phyloP scores from a whole-genome alignment of 2,797 vertebrate genomes.

The Tarsius wallacei region DNA sequence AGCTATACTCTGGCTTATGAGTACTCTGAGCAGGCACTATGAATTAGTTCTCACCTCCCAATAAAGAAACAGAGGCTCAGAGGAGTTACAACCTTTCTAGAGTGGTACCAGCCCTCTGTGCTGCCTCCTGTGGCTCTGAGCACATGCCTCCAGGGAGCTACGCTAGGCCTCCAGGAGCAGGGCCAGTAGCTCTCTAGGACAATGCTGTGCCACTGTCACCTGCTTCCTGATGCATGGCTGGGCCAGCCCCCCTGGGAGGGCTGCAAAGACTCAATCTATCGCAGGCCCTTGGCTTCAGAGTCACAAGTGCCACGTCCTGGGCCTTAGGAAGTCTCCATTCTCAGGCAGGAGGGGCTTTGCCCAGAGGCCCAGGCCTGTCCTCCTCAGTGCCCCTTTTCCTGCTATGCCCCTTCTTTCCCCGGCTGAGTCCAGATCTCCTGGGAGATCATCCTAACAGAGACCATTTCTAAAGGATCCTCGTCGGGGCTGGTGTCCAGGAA shows the following conservation, averaged over 20 bases:
- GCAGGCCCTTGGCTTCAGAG: no score
- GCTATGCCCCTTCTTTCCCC: background rate
- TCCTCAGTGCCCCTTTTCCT: background rate
- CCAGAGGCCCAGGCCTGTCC: background rate
- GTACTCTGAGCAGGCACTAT: background rate
- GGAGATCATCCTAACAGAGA: background rate
- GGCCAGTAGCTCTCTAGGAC: background rate
- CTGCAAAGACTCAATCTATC: background rate
- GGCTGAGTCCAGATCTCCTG: background rate
- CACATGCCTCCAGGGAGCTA: background rate
- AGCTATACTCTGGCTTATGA: no score
- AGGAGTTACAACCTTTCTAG: background rate
- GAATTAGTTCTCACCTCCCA: background rate
- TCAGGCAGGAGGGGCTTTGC: background rate
- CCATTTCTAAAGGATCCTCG: background rate
- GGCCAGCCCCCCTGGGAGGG: background rate
- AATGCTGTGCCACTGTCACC: background rate
- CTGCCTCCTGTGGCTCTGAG: background rate
- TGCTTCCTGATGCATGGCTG: background rate
- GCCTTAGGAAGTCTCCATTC: no score
- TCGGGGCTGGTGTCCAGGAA: background rate
- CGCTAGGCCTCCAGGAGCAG: background rate
- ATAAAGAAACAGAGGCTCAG: no score
- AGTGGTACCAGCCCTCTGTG: accelerated
- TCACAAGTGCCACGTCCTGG: accelerated